Percentiles rank a stretch among this genome's conserved stretches.
Conservation (phyloP, 2,797 vertebrate species). For the Amniataba percoides region DNA sequence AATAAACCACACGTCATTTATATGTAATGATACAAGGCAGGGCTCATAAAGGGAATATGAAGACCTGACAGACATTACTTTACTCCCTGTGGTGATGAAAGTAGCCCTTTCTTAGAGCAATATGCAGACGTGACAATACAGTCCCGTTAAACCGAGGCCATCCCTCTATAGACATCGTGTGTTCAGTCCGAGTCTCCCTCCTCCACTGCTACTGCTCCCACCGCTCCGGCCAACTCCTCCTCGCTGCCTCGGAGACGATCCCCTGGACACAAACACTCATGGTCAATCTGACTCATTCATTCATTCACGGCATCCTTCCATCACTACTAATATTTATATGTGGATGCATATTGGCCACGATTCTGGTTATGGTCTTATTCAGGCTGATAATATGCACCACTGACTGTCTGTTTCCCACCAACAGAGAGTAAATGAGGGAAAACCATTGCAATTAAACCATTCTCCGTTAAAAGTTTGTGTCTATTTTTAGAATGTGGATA, state of each 20-base stretch:
- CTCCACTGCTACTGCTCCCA: slow-evolving; percentile 84
- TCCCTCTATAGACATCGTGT: slow-evolving; percentile 7
- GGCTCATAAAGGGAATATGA: slow-evolving; percentile 12
- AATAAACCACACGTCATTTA: slow-evolving; percentile 26
- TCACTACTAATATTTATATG: neutral
- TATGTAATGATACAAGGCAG: slow-evolving; percentile 16
- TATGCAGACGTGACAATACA: slow-evolving; percentile 19
- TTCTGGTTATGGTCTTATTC: neutral
- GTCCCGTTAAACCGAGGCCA: slow-evolving; percentile 10
- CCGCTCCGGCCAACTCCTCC: slow-evolving; percentile 88
- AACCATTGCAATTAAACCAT: slow-evolving; percentile 28
- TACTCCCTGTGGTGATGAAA: slow-evolving; percentile 19
- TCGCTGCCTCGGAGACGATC: slow-evolving; percentile 94
- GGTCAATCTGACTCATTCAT: slow-evolving; percentile 20
- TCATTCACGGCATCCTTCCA: slow-evolving; percentile 3
- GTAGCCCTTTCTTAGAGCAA: neutral
- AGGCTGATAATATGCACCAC: neutral
- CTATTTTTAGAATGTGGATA: slow-evolving; percentile 68
- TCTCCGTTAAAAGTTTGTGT: slow-evolving; percentile 27
- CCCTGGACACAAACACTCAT: slow-evolving; percentile 81
- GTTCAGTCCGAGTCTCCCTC: slow-evolving; percentile 92
- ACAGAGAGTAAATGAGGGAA: slow-evolving; percentile 3
- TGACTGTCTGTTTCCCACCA: neutral
- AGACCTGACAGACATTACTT: slow-evolving; percentile 17
- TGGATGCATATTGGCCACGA: neutral